These are phyloP conservation scores for Mesocentrotus franciscanus DNA, from an alignment of 53 echinoderm and acorn worm genomes.

Conservation along the genomic window DNA sequence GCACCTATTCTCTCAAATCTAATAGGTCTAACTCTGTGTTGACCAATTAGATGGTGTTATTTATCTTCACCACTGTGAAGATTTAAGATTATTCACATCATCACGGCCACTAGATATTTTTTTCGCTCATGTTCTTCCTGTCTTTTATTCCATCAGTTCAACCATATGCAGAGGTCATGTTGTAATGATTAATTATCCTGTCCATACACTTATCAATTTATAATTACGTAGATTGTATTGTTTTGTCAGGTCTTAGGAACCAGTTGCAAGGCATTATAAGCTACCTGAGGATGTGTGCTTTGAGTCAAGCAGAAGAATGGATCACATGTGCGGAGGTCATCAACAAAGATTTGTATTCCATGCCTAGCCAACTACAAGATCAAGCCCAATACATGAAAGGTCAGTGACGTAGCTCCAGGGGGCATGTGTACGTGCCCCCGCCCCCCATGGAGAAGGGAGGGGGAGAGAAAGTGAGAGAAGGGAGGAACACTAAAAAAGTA, in stretches of 20 bases:
- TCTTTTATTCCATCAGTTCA: not conserved
- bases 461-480: no score
- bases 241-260: not conserved
- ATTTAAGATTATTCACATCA: no score
- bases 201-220: not conserved
- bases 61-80: no score
- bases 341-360: not conserved
- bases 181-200: no score
- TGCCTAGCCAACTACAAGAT: constrained; percentile 16
- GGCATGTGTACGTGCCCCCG: no score
- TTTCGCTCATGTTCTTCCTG: not conserved
- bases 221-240: not conserved
- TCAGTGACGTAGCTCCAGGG: not conserved
- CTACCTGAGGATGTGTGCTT: constrained; percentile 29
- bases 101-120: not conserved
- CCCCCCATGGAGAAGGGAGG: no score
- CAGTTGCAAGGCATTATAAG: not conserved
- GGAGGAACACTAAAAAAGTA: not conserved
- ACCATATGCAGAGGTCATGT: no score
- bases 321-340: not conserved
- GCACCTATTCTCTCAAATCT: no score
- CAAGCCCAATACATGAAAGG: constrained; percentile 53
- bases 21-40: no score
- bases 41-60: no score
- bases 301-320: constrained; percentile 43